Conservation (phyloP, 2,113 vertebrate species). For the Glaucidium brasilianum region DNA sequence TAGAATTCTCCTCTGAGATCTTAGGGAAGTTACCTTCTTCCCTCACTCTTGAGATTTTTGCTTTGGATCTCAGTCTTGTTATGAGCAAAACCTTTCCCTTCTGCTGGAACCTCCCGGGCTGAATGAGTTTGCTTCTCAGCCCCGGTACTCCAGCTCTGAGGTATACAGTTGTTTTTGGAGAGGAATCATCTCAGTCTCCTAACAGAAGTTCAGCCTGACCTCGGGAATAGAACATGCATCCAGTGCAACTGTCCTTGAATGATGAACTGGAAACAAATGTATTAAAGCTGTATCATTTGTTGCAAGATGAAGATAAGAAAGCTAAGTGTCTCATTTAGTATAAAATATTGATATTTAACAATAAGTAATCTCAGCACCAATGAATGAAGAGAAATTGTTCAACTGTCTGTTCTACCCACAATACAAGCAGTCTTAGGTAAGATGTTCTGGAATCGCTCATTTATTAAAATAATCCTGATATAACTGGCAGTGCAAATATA, state of each 20-base stretch:
- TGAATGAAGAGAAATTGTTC: neutral
- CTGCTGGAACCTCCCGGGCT: neutral
- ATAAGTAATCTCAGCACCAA: neutral
- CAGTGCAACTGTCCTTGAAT: neutral
- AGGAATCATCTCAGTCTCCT: neutral
- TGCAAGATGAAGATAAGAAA: neutral
- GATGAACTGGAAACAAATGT: neutral
- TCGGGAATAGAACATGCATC: neutral
- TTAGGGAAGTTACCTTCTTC: neutral
- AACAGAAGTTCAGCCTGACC: neutral
- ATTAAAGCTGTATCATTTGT: fast-evolving
- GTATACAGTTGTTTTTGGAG: neutral
- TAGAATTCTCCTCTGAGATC: neutral
- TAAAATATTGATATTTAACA: neutral
- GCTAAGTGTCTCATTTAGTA: neutral
- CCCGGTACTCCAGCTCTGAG: neutral
- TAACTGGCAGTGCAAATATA: neutral
- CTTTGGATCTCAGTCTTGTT: neutral
- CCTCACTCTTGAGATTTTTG: neutral
- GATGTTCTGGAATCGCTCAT: neutral
- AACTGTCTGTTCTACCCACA: neutral
- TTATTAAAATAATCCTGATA: neutral
- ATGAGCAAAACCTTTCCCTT: neutral
- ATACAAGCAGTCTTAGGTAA: neutral
- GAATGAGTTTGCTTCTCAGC: neutral